Evolutionary conservation across 1,140 invertebrate species (phyloP).

Genomic region (Melipona quadrifasciata): DNA sequence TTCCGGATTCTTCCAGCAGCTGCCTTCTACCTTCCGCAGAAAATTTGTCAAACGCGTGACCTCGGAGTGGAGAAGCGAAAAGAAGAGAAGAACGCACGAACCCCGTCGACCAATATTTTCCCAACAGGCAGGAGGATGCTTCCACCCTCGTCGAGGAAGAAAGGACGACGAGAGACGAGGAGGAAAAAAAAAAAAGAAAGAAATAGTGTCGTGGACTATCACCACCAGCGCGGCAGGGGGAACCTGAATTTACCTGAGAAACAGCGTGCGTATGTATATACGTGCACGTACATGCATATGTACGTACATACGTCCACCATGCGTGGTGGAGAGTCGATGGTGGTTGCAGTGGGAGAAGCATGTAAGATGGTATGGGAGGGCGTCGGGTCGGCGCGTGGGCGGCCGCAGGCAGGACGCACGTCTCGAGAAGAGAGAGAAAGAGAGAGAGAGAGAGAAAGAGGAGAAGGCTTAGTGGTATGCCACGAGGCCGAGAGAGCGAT

Average conservation of each 20-base stretch:
- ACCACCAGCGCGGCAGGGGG: constrained; percentile 15
- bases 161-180: too few relatives aligned
- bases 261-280: constrained; percentile 26
- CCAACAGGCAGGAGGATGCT: not conserved
- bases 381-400: constrained; percentile 81
- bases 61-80: not conserved
- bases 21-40: too few relatives aligned
- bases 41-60: constrained; percentile 13
- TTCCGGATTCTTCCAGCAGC: too few relatives aligned
- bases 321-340: constrained; percentile 35
- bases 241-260: constrained; percentile 38
- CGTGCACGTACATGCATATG: constrained; percentile 2
- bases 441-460: not conserved
- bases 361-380: constrained; percentile 72
- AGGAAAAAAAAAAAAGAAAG: not conserved
- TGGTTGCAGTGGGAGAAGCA: constrained; percentile 65
- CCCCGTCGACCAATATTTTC: constrained; percentile 23
- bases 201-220: constrained; percentile 14
- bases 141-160: not conserved
- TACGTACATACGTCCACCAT: constrained; percentile 49
- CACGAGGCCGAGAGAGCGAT: constrained; percentile 66
- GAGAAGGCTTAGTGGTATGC: constrained; percentile 58
- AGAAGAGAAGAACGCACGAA: not conserved
- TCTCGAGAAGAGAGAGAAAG: constrained; percentile 59
- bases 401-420: constrained; percentile 81